Evolutionary conservation across 1,140 invertebrate genomes (phyloP), one percentile per base, ranked within the genome.

Genomic region (Drosophila setifemur): DNA sequence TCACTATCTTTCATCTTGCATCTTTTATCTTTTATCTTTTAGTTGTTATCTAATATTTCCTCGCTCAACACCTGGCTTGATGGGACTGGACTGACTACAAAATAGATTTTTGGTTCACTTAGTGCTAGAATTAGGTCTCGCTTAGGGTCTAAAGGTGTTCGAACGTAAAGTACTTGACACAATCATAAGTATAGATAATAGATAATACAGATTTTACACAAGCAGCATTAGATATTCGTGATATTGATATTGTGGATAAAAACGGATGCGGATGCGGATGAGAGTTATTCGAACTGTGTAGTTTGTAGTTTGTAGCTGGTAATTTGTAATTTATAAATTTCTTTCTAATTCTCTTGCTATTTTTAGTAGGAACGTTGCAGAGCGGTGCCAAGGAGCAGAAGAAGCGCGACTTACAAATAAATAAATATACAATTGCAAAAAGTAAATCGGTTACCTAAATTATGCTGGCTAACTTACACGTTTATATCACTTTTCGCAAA

Each of bases 401-500:
- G 40, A 73, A 67, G 71, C 67, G 12, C 23, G 58, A 53, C 73
- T 79, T 85, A 79, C 45, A 70, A 78, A 63, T 67, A 85, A 85
- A 73, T 78, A 83, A 76, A 73, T 78, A 73, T 83, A 78, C 47
- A 73, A 77, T 82, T 73, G 79, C 70, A 78, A 85, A 82, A 85
- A 82, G 73, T 70, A 73, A 42, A 70, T 61, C 54, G 42, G 52
- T 76, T 63, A 60, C 47, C 79, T 83, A 86, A 79, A 75, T 49
- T 83, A 85, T 63, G 74, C 77, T 79, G 70, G 79, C 79, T 86
- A 86, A 81, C 81, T 86, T 86, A 86, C 79, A 85, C 47, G 54
- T 86, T 76, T 86, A 86, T 86, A 86, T 86, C 81, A 86, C 81
- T 86, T 86, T 86, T 86, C 72, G 81, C 81, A 86, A 86, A 86